Conservation (phyloP, 1,140 invertebrate genomes). For the Charaxes varanes region DNA sequence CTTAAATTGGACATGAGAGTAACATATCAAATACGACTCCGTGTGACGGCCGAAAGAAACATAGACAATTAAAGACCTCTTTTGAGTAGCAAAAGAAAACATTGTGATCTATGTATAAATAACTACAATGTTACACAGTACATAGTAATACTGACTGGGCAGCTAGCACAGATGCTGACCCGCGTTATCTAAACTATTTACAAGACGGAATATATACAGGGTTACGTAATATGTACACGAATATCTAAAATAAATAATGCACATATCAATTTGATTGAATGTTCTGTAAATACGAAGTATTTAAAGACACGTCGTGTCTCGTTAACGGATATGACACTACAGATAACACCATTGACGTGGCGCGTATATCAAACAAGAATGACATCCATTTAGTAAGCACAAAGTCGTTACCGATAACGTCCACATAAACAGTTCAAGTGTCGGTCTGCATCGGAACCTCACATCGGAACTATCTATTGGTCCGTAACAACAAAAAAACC, state of each 20-base stretch:
- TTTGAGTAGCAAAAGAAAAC: background rate
- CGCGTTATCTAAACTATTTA: slow-evolving; percentile 56
- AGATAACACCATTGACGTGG: background rate
- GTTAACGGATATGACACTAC: slow-evolving; percentile 15
- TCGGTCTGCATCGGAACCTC: too few relatives aligned
- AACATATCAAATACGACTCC: slow-evolving; percentile 15
- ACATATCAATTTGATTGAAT: slow-evolving; percentile 64
- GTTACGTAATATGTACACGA: slow-evolving; percentile 57
- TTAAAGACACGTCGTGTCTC: slow-evolving; percentile 21
- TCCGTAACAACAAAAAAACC: too few relatives aligned
- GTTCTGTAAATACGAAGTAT: slow-evolving; percentile 18
- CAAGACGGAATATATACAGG: slow-evolving; percentile 61
- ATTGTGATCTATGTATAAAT: slow-evolving; percentile 27
- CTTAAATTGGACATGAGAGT: slow-evolving; percentile 13
- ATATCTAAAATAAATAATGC: slow-evolving; percentile 64
- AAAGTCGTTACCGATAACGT: too few relatives aligned
- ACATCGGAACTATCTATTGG: too few relatives aligned
- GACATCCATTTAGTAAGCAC: too few relatives aligned
- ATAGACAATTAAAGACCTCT: slow-evolving; percentile 16
- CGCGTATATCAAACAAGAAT: background rate
- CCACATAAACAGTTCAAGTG: slow-evolving; percentile 3
- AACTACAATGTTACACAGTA: slow-evolving; percentile 37
- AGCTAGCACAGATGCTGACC: slow-evolving; percentile 37
- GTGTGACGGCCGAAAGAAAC: slow-evolving; percentile 17
- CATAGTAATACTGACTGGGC: slow-evolving; percentile 63